These are phyloP conservation scores for Oryzias dopingdopingensis DNA, from an alignment of 2,797 vertebrate species.

Conservation along the genomic window DNA sequence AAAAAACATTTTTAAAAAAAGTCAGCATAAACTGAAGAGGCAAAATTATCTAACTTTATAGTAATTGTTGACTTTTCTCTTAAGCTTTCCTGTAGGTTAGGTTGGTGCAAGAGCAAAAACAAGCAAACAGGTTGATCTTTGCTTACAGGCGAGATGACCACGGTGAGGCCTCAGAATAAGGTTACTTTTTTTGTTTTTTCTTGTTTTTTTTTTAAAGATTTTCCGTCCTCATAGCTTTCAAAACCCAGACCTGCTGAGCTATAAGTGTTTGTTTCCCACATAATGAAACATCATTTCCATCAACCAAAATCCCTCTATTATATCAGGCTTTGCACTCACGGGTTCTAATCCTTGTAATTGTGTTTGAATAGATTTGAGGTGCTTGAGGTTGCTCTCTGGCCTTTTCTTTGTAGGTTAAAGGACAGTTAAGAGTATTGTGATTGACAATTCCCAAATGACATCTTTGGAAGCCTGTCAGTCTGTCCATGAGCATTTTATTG, in stretches of 20 bases:
- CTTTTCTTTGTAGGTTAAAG: background rate
- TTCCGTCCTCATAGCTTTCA: background rate
- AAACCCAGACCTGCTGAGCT: background rate
- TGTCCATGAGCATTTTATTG: background rate
- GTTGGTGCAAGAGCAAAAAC: too few species aligned
- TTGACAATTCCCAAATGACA: background rate
- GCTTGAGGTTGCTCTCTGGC: background rate
- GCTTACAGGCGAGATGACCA: too few species aligned
- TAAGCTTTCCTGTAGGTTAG: too few species aligned
- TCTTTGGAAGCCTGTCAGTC: background rate
- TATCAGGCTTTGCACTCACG: slow-evolving; percentile 9
- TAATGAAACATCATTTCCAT: background rate
- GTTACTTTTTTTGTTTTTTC: background rate
- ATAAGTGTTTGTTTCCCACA: background rate
- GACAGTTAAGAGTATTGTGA: background rate
- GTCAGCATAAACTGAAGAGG: too few species aligned
- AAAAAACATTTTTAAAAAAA: too few species aligned
- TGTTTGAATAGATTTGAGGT: slow-evolving; percentile 11
- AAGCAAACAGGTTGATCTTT: too few species aligned
- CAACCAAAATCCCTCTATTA: background rate
- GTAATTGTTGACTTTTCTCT: too few species aligned
- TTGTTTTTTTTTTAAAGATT: background rate
- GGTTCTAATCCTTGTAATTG: background rate
- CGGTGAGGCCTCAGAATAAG: too few species aligned
- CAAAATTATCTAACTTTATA: too few species aligned